Evolutionary conservation across 37 sponge, comb jelly and placozoan species (phyloP).

Genomic region (Haliclona indistincta): DNA sequence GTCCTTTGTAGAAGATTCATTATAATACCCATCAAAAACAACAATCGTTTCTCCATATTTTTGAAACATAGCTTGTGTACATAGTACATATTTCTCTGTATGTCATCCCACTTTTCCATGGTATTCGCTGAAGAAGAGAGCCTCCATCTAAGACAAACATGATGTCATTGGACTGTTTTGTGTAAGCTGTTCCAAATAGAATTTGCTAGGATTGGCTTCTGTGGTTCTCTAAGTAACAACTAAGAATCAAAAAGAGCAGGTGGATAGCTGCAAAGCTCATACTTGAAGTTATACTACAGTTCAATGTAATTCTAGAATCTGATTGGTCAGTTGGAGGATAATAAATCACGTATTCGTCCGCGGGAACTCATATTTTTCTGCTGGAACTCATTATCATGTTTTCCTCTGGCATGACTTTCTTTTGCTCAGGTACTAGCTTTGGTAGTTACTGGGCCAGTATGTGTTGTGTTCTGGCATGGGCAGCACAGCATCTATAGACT

Average conservation of each 20-base stretch:
- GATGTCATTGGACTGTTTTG: constrained; percentile 10
- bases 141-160: constrained; percentile 51
- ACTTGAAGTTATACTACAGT: too few species aligned
- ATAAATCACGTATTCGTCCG: too few species aligned
- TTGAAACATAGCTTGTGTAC: constrained; percentile 27
- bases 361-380: too few species aligned
- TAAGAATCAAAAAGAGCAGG: constrained; percentile 42
- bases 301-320: too few species aligned
- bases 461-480: too few species aligned
- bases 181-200: constrained; percentile 1
- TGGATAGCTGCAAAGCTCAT: constrained; percentile 45
- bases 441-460: too few species aligned
- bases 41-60: constrained; percentile 34
- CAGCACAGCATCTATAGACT: too few species aligned
- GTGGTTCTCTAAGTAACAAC: constrained; percentile 26
- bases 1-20: constrained; percentile 26
- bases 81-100: constrained; percentile 17
- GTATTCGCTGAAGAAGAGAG: constrained; percentile 37
- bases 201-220: constrained; percentile 33
- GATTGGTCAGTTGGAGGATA: too few species aligned
- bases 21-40: constrained; percentile 35
- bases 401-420: too few species aligned
- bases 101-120: constrained; percentile 24
- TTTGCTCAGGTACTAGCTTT: too few species aligned
- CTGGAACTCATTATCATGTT: too few species aligned